Evolutionary conservation across 2,113 vertebrate species (phyloP).

Genomic region (Tragelaphus buxtoni): DNA sequence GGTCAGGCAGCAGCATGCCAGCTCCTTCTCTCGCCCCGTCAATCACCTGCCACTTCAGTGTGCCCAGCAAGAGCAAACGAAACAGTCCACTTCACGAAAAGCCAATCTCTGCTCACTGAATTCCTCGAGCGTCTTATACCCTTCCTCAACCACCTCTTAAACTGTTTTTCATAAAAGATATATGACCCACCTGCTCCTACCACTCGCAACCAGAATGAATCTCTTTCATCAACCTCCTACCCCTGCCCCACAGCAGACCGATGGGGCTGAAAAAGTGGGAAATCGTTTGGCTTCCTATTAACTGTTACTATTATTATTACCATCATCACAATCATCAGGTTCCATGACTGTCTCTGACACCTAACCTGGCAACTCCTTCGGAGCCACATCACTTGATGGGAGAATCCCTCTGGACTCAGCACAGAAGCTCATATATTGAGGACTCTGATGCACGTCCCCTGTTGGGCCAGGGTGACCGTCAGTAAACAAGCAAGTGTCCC

Average conservation of each 20-base stretch:
- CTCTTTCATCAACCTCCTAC: background rate
- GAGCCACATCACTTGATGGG: background rate
- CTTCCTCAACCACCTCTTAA: background rate
- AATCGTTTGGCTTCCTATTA: background rate
- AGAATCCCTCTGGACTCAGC: background rate
- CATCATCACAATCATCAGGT: background rate
- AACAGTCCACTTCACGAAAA: background rate
- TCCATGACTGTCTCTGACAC: background rate
- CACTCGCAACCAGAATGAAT: background rate
- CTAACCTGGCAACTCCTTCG: background rate
- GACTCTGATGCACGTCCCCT: background rate
- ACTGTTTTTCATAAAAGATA: background rate
- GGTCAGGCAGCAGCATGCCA: background rate
- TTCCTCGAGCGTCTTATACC: background rate
- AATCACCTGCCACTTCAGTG: background rate
- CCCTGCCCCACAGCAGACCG: background rate
- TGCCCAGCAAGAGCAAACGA: background rate
- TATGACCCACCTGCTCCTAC: background rate
- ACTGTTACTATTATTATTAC: background rate
- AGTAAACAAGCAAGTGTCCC: background rate
- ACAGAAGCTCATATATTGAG: accelerated
- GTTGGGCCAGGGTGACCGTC: background rate
- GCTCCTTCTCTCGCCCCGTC: background rate
- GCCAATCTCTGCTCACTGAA: background rate
- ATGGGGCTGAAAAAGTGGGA: background rate